Base-by-base conservation (phyloP, 2,113 vertebrate species). In the Ia io region DNA sequence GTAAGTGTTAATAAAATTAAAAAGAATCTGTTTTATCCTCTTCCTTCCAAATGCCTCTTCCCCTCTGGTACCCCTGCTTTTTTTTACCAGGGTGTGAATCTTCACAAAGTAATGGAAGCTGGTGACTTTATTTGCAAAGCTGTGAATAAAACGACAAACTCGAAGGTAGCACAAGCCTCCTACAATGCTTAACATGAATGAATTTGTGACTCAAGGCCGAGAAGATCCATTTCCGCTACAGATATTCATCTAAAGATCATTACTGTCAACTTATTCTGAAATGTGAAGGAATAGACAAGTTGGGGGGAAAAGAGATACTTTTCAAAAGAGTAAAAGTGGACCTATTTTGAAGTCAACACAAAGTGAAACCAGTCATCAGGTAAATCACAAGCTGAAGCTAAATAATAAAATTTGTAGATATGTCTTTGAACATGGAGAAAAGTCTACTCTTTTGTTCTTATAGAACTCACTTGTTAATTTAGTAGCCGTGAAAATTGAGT, bases 81-180 rank as follows among this genome's bases (percentile, higher is more conserved):
- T 44, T 28, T 20, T 74, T 40, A 71, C 47, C 42, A 99, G 99
- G 99, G 99, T 95, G 99, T 99, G 96, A 98, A 99, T 97, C 98
- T 99, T 94, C 91, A 97, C 92, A 98, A 98, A 94, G 98, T 99
- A 65, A 98, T 99, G 96, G 98, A 99, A 97, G 98, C 98, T 73
- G 99, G 99, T 37, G 98, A 99, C 94, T 99, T 99, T 97, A 99
- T 99, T 97, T 99, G 99, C 98, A 98, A 97, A 87, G 98, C 98
- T 94, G 98, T 99, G 95, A 97, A 98, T 88, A 99, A 99, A 97
- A 98, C 98, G 93, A 99, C 99, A 93, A 99, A 99, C 97, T 99
- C 99, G n/a, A 99, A 99, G 97, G 99, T 99, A 67, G 98, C 99
- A 84, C 98, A 98, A 95, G 99, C 99, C 91, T 98, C 96, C 90